These are phyloP conservation scores for Agrenia bidenticulata DNA, from an alignment of 2,888 invertebrate genomes.

Conservation along the genomic window DNA sequence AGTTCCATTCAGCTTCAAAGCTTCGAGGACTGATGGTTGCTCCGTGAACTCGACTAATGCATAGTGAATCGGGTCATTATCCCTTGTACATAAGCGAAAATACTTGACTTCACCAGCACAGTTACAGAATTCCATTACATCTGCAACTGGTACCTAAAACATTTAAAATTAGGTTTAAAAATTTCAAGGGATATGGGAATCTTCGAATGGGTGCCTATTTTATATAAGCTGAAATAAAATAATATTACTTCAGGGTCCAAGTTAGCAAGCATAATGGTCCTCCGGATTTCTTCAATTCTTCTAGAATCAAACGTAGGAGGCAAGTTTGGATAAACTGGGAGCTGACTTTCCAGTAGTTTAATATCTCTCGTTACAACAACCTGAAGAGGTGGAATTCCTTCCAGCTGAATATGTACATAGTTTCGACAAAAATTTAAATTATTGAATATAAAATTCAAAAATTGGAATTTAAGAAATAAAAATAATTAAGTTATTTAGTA, in stretches of 20 bases:
- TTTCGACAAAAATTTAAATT: constrained; percentile 13
- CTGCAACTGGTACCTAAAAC: too few relatives aligned
- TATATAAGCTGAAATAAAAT: not conserved
- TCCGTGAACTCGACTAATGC: constrained; percentile 92
- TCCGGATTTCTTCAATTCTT: constrained; percentile 91
- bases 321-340: constrained; percentile 88
- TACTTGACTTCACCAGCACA: constrained; percentile 93
- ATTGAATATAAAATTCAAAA: not conserved
- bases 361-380: constrained; percentile 89
- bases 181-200: not conserved
- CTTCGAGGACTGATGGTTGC: constrained; percentile 82
- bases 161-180: not conserved
- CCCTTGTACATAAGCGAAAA: constrained; percentile 83
- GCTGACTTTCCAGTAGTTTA: constrained; percentile 72
- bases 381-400: constrained; percentile 78
- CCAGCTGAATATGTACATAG: constrained; percentile 59
- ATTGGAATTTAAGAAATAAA: not conserved
- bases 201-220: not conserved
- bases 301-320: constrained; percentile 83
- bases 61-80: constrained; percentile 73
- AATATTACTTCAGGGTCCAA: constrained; percentile 58
- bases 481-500: constrained; percentile 46
- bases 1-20: constrained; percentile 77
- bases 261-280: constrained; percentile 85
- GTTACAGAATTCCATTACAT: constrained; percentile 84